These are phyloP conservation scores for Capreolus pygargus DNA, from an alignment of 2,113 vertebrate species.

Conservation along the genomic window DNA sequence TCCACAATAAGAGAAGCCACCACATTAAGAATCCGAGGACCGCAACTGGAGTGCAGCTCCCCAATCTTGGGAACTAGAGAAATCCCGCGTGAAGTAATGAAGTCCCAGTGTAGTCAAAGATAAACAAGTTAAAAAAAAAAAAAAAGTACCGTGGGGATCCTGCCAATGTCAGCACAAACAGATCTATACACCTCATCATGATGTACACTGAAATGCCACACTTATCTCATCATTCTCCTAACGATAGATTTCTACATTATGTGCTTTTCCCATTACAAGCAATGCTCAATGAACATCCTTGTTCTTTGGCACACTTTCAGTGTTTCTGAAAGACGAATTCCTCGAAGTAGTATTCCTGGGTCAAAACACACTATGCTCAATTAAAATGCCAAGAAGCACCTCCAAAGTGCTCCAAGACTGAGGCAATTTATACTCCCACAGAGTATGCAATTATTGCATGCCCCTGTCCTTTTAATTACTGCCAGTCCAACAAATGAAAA, in stretches of 20 bases:
- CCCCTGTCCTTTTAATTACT: neutral
- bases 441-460: neutral
- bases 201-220: neutral
- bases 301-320: neutral
- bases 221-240: neutral
- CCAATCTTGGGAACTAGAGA: neutral
- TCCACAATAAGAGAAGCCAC: neutral
- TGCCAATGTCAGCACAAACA: neutral
- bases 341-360: neutral
- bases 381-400: conserved; percentile 1
- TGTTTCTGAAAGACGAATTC: conserved; percentile 28
- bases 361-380: neutral
- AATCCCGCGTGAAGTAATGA: neutral
- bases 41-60: neutral
- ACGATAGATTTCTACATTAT: neutral
- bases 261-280: neutral
- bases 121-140: neutral
- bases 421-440: neutral
- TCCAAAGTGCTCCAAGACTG: neutral
- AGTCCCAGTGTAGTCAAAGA: neutral
- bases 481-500: neutral
- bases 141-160: neutral
- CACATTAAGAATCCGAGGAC: neutral
- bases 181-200: neutral
- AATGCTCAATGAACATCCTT: neutral